phyloP scores from a whole-genome alignment of 2,888 invertebrate species.

The Diadegma fenestrale region DNA sequence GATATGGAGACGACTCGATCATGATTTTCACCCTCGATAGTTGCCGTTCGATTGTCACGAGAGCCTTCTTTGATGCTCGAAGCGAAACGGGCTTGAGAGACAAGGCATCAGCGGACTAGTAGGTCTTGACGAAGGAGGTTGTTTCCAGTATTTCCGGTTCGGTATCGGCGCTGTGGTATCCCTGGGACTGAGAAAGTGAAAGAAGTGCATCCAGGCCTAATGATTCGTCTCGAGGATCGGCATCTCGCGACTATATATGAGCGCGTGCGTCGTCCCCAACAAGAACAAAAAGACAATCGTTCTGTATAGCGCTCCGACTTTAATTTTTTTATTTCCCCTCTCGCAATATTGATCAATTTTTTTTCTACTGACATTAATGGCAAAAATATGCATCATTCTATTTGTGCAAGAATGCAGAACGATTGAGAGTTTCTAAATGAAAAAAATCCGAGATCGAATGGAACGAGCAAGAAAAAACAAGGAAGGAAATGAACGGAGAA shows the following conservation, averaged over 20 bases:
- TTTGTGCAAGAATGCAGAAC: conserved; percentile 38
- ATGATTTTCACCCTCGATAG: background rate
- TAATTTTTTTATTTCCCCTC: conserved; percentile 2
- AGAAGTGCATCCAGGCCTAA: conserved; percentile 83
- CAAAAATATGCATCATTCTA: background rate
- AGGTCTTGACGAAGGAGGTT: conserved; percentile 80
- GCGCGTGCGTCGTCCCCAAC: conserved; percentile 39
- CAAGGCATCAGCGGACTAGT: conserved; percentile 70
- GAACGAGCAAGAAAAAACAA: conserved; percentile 17
- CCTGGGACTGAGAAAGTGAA: conserved; percentile 82
- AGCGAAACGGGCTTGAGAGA: background rate
- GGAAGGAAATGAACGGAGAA: background rate
- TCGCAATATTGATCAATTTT: background rate
- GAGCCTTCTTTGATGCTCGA: background rate
- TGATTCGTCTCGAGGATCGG: conserved; percentile 78
- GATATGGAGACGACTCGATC: conserved; percentile 21
- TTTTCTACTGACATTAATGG: background rate
- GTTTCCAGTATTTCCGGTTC: conserved; percentile 80
- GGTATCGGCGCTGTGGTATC: conserved; percentile 81
- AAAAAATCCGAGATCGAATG: conserved; percentile 22
- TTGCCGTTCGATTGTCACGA: background rate
- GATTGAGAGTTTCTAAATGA: background rate
- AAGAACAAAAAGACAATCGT: conserved; percentile 63
- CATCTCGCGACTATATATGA: conserved; percentile 70
- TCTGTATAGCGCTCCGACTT: conserved; percentile 50